Conservation (phyloP, 2,113 vertebrate genomes). For the Epinephelus cyanopodus region DNA sequence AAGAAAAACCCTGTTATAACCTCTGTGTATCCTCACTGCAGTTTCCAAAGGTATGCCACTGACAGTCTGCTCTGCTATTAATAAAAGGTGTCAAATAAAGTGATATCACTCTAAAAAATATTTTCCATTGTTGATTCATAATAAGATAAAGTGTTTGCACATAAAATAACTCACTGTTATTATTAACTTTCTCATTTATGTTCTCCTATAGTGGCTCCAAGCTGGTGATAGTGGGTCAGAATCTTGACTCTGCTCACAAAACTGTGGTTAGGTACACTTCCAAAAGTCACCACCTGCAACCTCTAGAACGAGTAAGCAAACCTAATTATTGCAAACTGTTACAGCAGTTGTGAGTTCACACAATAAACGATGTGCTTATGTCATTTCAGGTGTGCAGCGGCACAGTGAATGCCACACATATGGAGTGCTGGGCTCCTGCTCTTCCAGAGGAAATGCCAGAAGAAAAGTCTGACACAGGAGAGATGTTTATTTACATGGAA, state of each 20-base stretch:
- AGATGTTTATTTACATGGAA: conserved; percentile 87
- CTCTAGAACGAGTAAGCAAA: conserved; percentile 55
- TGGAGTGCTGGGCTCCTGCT: conserved; percentile 87
- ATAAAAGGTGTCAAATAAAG: neutral
- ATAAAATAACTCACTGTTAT: neutral
- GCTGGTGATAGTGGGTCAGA: conserved; percentile 86
- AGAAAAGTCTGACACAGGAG: conserved; percentile 76
- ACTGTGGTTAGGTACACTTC: conserved; percentile 78
- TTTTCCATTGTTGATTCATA: neutral
- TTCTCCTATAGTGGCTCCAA: conserved; percentile 85
- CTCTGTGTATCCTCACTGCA: conserved; percentile 85
- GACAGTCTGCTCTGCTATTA: neutral
- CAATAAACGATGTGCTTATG: neutral
- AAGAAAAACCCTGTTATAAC: conserved; percentile 85
- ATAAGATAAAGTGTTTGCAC: neutral
- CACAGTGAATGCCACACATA: conserved; percentile 55
- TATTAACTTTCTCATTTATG: conserved; percentile 12
- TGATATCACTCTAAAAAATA: neutral
- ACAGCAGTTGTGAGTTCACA: conserved; percentile 9
- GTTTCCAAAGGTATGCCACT: conserved; percentile 81
- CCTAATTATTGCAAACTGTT: neutral
- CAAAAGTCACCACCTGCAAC: neutral
- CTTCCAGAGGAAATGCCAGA: conserved; percentile 73
- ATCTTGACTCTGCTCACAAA: conserved; percentile 87
- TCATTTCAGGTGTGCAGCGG: conserved; percentile 82